Percentiles rank a stretch among this genome's conserved stretches.
phyloP scores from a whole-genome alignment of 2,797 vertebrate species.

The Lagorchestes hirsutus region DNA sequence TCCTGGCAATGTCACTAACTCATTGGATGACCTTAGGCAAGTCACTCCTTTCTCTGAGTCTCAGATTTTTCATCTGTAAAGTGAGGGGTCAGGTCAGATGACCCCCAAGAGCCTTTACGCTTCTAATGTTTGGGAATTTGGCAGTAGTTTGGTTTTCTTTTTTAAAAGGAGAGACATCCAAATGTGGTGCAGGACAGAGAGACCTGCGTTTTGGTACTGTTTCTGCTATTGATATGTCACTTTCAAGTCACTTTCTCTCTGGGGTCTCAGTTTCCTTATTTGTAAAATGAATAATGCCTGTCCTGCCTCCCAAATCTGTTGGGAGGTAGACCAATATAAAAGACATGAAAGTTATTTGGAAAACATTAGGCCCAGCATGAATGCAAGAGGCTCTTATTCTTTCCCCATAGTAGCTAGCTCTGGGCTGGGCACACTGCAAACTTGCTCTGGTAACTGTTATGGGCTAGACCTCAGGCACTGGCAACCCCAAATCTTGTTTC shows the following conservation, averaged over 20 bases:
- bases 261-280: background rate
- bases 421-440: background rate
- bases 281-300: background rate
- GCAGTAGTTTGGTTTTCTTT: background rate
- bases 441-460: background rate
- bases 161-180: background rate
- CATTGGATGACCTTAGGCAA: background rate
- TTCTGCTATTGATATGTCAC: background rate
- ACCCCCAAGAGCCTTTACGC: background rate
- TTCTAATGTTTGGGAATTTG: background rate
- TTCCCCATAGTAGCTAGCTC: background rate
- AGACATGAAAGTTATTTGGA: background rate
- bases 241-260: background rate
- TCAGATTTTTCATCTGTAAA: background rate
- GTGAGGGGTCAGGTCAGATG: background rate
- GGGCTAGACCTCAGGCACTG: background rate
- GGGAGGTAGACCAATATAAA: background rate
- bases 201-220: background rate
- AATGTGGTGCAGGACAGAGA: background rate
- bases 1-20: background rate
- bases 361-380: background rate
- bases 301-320: background rate
- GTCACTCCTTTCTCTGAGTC: background rate
- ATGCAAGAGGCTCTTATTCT: background rate
- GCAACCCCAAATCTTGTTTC: background rate